These are phyloP conservation scores for Brachyopa scutellaris DNA, from an alignment of 2,888 invertebrate genomes.

Conservation along the genomic window DNA sequence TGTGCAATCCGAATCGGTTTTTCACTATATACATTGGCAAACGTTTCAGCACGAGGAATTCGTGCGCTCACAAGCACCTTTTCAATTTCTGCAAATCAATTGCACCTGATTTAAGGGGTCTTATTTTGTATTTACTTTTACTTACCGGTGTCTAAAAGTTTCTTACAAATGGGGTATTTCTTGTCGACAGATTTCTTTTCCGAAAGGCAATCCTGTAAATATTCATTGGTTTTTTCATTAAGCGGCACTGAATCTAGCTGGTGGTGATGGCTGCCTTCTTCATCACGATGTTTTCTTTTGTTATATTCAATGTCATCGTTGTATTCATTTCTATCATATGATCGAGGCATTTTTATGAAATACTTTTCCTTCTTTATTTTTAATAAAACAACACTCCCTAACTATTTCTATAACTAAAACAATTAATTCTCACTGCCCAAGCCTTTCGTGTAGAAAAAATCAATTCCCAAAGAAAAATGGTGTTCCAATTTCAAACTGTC, in stretches of 20 bases:
- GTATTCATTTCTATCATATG: constrained; percentile 79
- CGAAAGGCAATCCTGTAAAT: constrained; percentile 87
- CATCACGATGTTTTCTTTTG: constrained; percentile 79
- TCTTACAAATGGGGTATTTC: constrained; percentile 86
- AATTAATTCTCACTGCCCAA: not conserved
- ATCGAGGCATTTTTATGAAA: constrained; percentile 78
- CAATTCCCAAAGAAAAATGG: constrained; percentile 36
- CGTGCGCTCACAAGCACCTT: constrained; percentile 92
- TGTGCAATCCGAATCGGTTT: constrained; percentile 80
- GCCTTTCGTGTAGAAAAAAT: constrained; percentile 1
- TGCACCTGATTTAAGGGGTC: too few species aligned
- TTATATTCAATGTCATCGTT: constrained; percentile 80
- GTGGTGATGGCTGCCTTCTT: constrained; percentile 75
- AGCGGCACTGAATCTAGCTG: constrained; percentile 81
- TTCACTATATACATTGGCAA: constrained; percentile 80
- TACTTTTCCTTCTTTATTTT: not conserved
- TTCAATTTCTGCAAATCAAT: constrained; percentile 83
- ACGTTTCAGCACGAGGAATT: constrained; percentile 80
- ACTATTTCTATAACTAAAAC: not conserved
- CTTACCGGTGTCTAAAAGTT: constrained; percentile 89
- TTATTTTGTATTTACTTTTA: too few species aligned
- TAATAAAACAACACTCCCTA: not conserved
- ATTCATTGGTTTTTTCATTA: constrained; percentile 89
- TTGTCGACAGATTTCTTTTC: constrained; percentile 87
- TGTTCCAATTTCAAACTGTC: not conserved